phyloP scores from a whole-genome alignment of 2,888 invertebrate species.

The Biston betularia region DNA sequence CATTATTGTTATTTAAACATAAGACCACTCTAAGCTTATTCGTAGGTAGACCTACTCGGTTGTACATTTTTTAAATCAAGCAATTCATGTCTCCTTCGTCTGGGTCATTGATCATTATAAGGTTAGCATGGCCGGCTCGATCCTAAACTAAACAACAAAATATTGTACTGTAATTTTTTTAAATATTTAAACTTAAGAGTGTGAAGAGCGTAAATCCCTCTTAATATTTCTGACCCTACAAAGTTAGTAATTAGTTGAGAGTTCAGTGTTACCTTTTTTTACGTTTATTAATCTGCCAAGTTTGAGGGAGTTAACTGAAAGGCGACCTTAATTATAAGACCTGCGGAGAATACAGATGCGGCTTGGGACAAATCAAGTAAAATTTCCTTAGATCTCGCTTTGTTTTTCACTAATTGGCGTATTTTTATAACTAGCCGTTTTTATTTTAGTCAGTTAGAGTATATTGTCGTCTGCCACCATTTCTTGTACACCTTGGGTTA shows the following conservation, averaged over 20 bases:
- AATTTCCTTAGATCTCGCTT: not conserved
- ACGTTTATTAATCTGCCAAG: conserved; percentile 7
- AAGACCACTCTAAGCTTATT: too few species aligned
- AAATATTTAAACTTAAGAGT: not conserved
- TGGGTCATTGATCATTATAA: too few species aligned
- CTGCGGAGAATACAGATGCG: conserved; percentile 9
- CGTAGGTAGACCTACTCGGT: too few species aligned
- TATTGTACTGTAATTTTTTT: too few species aligned
- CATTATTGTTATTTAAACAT: too few species aligned
- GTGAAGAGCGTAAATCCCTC: not conserved
- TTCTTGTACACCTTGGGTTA: too few species aligned
- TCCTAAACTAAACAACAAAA: too few species aligned
- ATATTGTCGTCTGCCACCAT: too few species aligned
- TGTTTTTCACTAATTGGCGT: conserved; percentile 1
- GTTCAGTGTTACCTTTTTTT: conserved; percentile 3
- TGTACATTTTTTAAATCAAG: too few species aligned
- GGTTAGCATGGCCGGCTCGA: too few species aligned
- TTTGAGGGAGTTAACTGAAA: conserved; percentile 13
- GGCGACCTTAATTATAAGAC: conserved; percentile 4
- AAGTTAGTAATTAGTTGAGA: conserved; percentile 19
- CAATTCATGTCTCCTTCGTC: too few species aligned
- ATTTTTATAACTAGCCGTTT: not conserved
- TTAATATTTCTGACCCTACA: conserved; percentile 1
- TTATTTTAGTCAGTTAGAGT: not conserved
- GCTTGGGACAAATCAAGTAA: conserved; percentile 3